Base-by-base conservation (phyloP, 1,140 invertebrate genomes). In the Leguminivora glycinivorella region DNA sequence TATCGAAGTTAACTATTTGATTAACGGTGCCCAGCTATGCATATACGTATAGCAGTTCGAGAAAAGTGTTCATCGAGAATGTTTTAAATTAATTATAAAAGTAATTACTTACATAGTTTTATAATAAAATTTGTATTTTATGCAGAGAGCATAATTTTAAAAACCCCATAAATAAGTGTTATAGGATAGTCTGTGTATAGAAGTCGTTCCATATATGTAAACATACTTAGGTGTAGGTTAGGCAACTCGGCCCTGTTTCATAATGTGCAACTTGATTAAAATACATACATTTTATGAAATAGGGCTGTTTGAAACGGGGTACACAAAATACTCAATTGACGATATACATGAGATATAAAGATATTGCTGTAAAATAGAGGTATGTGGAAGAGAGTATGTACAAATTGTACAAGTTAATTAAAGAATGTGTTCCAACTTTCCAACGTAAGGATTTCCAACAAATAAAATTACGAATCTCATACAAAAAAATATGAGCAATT, bases 101-200 rank as follows among this genome's bases (percentile, higher is more conserved):
- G 9, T 63, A 68, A 73, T 52, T 80, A 52, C 19, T 19, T 80
- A 52, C 19, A 17, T 52, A 80, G 76, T 75, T 78, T 77, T 75
- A 52, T 77, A 80, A 63, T 29, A 29, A 63, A 63, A 34, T 63
- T 75, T 34, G 47, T 68, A 75, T 74, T 72, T 75, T 72, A 75
- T 72, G 73, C 52, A 67, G 43, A 72, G 71, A 70, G 73, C 71
- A 72, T 73, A 67, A 76, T 73, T 73, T 74, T 73, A 73, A 77
- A 52, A 80, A 76, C 77, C 77, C 75, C 76, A 69, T 76, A 70
- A 70, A 60, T 69, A 69, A 63, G 58, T 67, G 47, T 66, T 73
- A 25, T 72, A 74, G 70, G 68, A 25, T 71, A 76, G 63, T 67
- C 26, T 71, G 60, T 73, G 69, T 69, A 71, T 52, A 60, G 76